A percentile compares a stretch with the other conserved stretches of the same genome.
Evolutionary conservation across 2,888 invertebrate species (phyloP).

Genomic region (Oscheius onirici): DNA sequence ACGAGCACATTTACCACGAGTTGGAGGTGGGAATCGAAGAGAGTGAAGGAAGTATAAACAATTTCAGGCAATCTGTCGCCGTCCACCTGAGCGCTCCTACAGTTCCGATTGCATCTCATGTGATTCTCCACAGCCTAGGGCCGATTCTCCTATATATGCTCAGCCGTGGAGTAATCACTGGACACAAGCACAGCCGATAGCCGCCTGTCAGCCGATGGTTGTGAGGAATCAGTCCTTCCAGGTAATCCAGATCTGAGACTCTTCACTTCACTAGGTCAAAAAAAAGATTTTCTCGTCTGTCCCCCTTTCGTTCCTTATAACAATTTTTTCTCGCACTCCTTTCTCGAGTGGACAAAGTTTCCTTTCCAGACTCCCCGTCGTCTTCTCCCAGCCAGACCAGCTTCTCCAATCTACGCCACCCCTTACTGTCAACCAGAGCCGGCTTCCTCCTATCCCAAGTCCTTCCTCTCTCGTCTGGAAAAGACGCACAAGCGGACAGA

Average conservation of each 20-base stretch:
- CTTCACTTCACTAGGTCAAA: too few relatives aligned
- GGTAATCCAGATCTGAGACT: not conserved
- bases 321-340: too few relatives aligned
- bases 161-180: slow-evolving; percentile 48
- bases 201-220: slow-evolving; percentile 9
- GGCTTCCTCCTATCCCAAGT: slow-evolving; percentile 15
- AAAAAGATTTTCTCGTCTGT: too few relatives aligned
- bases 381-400: slow-evolving; percentile 5
- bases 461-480: slow-evolving; percentile 21
- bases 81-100: slow-evolving; percentile 30
- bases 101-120: slow-evolving; percentile 34
- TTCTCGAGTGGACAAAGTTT: too few relatives aligned
- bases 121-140: slow-evolving; percentile 31
- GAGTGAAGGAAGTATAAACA: not conserved
- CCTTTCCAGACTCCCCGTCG: slow-evolving; percentile 2
- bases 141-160: slow-evolving; percentile 48
- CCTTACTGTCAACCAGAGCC: slow-evolving; percentile 38
- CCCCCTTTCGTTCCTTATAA: too few relatives aligned
- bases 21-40: slow-evolving; percentile 35
- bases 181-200: slow-evolving; percentile 4
- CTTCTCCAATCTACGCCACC: slow-evolving; percentile 30
- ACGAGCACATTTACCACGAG: slow-evolving; percentile 50
- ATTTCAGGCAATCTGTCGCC: slow-evolving; percentile 27
- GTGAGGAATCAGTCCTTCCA: slow-evolving; percentile 20
- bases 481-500: not conserved